Evolutionary conservation across 2,888 invertebrate genomes (phyloP), one percentile per base, ranked within the genome.

Genomic region (Sympetrum striolatum): DNA sequence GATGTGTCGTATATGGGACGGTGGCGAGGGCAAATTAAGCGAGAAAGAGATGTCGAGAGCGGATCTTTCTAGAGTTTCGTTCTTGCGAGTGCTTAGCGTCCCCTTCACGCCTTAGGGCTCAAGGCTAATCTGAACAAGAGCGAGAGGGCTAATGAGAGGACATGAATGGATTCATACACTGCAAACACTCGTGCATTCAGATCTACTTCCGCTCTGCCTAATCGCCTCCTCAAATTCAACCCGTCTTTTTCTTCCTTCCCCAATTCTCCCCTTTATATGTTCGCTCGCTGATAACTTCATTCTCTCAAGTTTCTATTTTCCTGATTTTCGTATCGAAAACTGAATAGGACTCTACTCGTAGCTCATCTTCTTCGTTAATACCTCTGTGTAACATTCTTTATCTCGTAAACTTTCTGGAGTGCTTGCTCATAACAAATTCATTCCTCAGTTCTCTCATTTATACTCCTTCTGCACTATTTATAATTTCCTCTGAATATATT

Each of bases 111-210:
- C 82, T 15, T 53, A 18, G 82, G 35, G 82, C 82, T 53, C 82
- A 82, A 82, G 82, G 82, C 82, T 82, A 82, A 82, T 82, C 58
- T 31, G 82, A 35, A 82, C 58, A 82, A 82, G 58, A 48, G 25
- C 81, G 44, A 48, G 81, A 31, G 82, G 35, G 58, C 18, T 82
- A 82, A 82, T 82, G 82, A 82, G 82, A 25, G 6, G 35, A 35
- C 35, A 53, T 53, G 81, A 81, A 81, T 81, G 82, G 82, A 82
- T 82, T 31, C 82, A 25, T 82, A 31, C 82, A 18, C 6, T 53
- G 58, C 58, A 58, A 53, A 58, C 82, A 82, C 73, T 35, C 90
- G 35, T 44, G 25, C 39, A 90, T 90, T 39, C 90, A 73, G 31
- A 31, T 73, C 25, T 73, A 73, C 73, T 31, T 73, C 73, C 73